Evolutionary conservation across 2,888 invertebrate genomes (phyloP), one percentile per base, ranked within the genome.

Genomic region (Agrotis exclamationis): DNA sequence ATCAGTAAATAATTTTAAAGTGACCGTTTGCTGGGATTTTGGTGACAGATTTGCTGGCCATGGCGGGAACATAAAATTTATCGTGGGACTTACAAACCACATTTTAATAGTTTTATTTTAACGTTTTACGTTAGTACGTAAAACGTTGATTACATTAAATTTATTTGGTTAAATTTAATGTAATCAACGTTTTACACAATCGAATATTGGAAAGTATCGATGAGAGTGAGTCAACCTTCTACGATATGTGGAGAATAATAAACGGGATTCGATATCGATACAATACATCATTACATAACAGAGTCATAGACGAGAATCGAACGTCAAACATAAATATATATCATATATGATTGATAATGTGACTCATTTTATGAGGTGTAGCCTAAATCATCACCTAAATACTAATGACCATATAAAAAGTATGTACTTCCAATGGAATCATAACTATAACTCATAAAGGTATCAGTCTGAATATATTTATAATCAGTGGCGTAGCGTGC

Each of bases 1-100:
- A 65, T 80, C 85, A 80, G 88, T 93, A 93, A 93, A 94, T 93
- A 90, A 91, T 89, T 83, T 89, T 90, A 89, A 91, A 92, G 89
- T 90, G 91, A 91, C 90, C 90, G 86, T 90, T 91, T 88, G 85
- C 85, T 81, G 82, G 87, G 84, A 80, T 81, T 89, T 86, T 85
- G 80, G 85, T 88, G 88, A 90, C 88, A 90, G 85, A 88, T 89
- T 89, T 88, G 86, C 83, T 85, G 85, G 85, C 83, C 86, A 64
- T 88, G 88, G 88, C 84, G 78, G 79, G 71, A 71, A 82, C 82
- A 79, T 84, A 76, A 82, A 81, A 90, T 90, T 88, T 89, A 90
- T 86, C 72, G 79, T 82, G 73, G 71, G 67, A 76, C 70, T 76
- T 70, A 69, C 80, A 84, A 64, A 63, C 71, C 70, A 74, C 66